Conservation (phyloP, 2,113 vertebrate species). For the Bolborhynchus lineola region DNA sequence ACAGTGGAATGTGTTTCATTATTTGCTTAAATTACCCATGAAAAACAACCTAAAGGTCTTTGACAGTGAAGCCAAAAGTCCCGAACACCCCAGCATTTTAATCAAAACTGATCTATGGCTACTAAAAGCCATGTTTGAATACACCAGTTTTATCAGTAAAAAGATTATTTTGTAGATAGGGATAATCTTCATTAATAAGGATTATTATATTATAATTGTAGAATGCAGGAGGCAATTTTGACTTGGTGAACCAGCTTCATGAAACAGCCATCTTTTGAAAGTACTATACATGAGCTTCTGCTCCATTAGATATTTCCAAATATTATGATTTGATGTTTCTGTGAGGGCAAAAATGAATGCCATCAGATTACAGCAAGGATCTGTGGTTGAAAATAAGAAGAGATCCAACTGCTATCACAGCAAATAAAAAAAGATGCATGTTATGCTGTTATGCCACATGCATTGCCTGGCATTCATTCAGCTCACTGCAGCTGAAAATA, state of each 20-base stretch:
- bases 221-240: neutral
- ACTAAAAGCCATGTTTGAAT: neutral
- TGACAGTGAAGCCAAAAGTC: neutral
- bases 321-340: neutral
- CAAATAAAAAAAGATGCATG: slow-evolving; percentile 38
- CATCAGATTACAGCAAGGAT: neutral
- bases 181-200: neutral
- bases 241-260: neutral
- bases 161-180: neutral
- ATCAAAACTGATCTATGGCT: neutral
- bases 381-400: neutral
- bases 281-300: neutral
- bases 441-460: slow-evolving; percentile 59
- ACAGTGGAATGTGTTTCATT: slow-evolving; percentile 20
- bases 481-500: slow-evolving; percentile 77
- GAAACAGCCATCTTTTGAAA: neutral
- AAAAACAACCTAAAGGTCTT: neutral
- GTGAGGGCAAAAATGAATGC: neutral
- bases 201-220: neutral
- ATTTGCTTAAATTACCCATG: neutral
- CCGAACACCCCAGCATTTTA: neutral
- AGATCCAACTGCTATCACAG: slow-evolving; percentile 16
- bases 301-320: neutral
- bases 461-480: slow-evolving; percentile 71
- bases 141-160: neutral